Base-by-base conservation (phyloP, 2,797 vertebrate genomes). In the Artibeus lituratus region DNA sequence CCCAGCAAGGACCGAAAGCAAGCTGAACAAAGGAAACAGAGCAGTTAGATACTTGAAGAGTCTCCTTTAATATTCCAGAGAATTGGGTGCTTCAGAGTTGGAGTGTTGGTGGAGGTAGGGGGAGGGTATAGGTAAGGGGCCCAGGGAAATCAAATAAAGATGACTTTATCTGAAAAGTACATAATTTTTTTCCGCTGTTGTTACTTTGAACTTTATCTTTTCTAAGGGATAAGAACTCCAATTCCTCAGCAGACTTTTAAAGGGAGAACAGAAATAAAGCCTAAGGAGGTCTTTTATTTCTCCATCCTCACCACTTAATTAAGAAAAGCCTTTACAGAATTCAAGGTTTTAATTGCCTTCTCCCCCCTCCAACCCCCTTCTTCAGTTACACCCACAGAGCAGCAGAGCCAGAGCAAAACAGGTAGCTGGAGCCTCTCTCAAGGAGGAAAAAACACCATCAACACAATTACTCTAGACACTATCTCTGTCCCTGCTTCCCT, bases 301-400 rank as follows among this genome's bases (percentile, higher is more conserved):
- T 59, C 29, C 42, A 84, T 95, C 95, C 93, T 80, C 37, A 2
- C 73, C 78, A 93, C 92, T 97, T 97, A 97, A 96, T 95, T 86
- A 78, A 69, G 53, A 97, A 97, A 92, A 94, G 44, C 2, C 90
- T 97, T 85, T 96, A 76, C 4, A 94, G 39, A 62, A 39, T 62
- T 97, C 49, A 70, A 83, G 69, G 53, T 65, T 98, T 97, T 97
- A 96, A 91, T 57, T 97, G 88, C 39, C 83, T 95, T 22, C 59
- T 57, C 69, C 35, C 3, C 8, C 47, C 85, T 57, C 12, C 29
- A n/a, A 10, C 3, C 2, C 2, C 65, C 39, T 96, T 96, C 94
- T 98, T 92, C 42, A 82, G 44, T 94, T 96, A 84, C 44, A 16
- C 0, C 21, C 18, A 37, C 14, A 93, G 49, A 95, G 67, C 51